Conservation (phyloP, 2,888 invertebrate species). For the Frankliniella intonsa region DNA sequence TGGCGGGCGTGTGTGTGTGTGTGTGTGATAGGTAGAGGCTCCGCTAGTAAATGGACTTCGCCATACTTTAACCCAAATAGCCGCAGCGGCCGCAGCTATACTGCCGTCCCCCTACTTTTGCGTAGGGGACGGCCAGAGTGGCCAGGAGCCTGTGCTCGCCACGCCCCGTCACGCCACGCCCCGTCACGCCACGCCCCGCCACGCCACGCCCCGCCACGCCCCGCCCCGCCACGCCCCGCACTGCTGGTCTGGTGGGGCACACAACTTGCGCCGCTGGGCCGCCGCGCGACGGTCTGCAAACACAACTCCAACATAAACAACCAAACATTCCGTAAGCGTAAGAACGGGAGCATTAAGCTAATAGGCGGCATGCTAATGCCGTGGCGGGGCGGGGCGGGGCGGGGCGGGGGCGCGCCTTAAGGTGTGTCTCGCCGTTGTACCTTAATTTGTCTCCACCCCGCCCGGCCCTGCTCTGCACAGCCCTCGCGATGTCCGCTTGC, state of each 20-base stretch:
- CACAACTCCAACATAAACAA: neutral
- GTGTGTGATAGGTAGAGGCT: too few relatives aligned
- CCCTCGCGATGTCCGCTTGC: neutral
- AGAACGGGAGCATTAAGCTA: neutral
- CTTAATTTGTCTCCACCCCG: neutral
- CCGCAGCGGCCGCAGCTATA: too few relatives aligned
- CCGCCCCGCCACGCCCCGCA: neutral
- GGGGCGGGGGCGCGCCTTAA: neutral
- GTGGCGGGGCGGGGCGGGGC: neutral
- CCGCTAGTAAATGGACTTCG: too few relatives aligned
- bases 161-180: neutral
- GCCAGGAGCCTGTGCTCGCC: neutral
- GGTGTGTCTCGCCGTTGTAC: neutral
- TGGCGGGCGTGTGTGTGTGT: too few relatives aligned
- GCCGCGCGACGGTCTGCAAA: neutral
- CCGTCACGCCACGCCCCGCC: neutral
- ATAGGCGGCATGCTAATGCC: neutral
- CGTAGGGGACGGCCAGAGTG: neutral
- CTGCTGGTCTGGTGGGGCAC: neutral
- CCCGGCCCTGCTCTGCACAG: neutral
- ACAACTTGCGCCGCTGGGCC: neutral
- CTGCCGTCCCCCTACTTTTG: too few relatives aligned
- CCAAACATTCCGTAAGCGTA: neutral
- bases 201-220: neutral
- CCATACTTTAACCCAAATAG: too few relatives aligned